Evolutionary conservation across 2,113 vertebrate genomes (phyloP), one percentile per base, ranked within the genome.

Genomic region (Orycteropus afer): DNA sequence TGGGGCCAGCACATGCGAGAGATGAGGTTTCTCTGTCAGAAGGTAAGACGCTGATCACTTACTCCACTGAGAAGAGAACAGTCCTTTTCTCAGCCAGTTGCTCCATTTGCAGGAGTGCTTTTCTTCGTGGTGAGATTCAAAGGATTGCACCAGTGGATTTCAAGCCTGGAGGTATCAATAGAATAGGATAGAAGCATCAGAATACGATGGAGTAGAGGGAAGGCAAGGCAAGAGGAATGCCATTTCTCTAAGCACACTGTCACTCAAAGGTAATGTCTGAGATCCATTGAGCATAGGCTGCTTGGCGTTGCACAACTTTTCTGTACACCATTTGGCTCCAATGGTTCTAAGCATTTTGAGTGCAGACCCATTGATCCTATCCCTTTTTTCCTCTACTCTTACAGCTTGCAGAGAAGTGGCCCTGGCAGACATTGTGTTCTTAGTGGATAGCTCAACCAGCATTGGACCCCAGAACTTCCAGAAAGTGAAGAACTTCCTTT

Each of bases 361-460:
- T 53, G 63, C 82, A 90, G 25, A 51, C 17, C 11, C 4, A 22
- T 79, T 73, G 86, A 61, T 47, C 12, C 9, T 13, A 14, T 42
- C 11, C 18, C 34, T 22, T 57, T 73, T 71, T 0, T 1, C 40
- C 32, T 2, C 92, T 47, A 89, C 34, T 93, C 42, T 89, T 89
- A 49, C 80, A 99, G 99, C 93, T 86, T 99, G 98, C 97, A 96
- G 95, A 96, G 97, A 98, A 89, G 98, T 98, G 61, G 97, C 92
- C 0, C 34, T 97, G 59, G 98, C 98, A 23, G 99, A 99, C 94
- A 98, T 99, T 59, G 98, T 99, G 45, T 99, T 99, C 95, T 96
- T 99, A 86, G 97, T 99, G 67, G 99, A 99, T 67, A 98, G 98
- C 79, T 99, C 99, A 45, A 91, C 96, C 49, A 99, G 98, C 96